These are phyloP conservation scores for Sitophilus oryzae DNA, from an alignment of 1,140 invertebrate genomes.

Conservation along the genomic window DNA sequence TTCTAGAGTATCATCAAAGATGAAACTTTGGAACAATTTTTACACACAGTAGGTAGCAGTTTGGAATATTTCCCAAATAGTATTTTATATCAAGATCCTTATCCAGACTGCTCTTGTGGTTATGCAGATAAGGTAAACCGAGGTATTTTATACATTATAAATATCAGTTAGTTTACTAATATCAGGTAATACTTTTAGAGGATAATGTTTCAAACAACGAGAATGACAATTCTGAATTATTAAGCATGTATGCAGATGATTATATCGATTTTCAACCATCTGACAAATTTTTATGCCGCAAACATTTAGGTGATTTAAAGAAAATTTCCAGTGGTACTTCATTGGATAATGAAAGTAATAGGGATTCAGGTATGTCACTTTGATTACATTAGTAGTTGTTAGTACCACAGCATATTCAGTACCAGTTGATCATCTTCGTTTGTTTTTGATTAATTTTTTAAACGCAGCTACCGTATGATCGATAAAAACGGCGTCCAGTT, in stretches of 20 bases:
- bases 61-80: constrained; percentile 22
- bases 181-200: too few relatives aligned
- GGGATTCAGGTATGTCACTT: too few relatives aligned
- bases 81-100: constrained; percentile 33
- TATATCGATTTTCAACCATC: constrained; percentile 11
- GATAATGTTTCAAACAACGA: not conserved
- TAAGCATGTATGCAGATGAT: constrained; percentile 9
- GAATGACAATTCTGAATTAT: not conserved
- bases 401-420: too few relatives aligned
- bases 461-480: too few relatives aligned
- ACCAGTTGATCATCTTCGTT: too few relatives aligned
- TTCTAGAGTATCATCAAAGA: constrained; percentile 17
- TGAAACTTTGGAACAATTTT: constrained; percentile 9
- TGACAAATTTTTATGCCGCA: constrained; percentile 21
- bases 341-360: too few relatives aligned
- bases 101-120: constrained; percentile 33
- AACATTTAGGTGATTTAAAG: constrained; percentile 21
- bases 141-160: not conserved
- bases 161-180: not conserved
- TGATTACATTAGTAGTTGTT: too few relatives aligned
- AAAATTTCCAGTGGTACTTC: too few relatives aligned
- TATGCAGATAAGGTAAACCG: constrained; percentile 10
- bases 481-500: too few relatives aligned
- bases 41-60: constrained; percentile 1
- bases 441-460: too few relatives aligned